phyloP scores from a whole-genome alignment of 1,140 invertebrate species.

The Eueides isabella region DNA sequence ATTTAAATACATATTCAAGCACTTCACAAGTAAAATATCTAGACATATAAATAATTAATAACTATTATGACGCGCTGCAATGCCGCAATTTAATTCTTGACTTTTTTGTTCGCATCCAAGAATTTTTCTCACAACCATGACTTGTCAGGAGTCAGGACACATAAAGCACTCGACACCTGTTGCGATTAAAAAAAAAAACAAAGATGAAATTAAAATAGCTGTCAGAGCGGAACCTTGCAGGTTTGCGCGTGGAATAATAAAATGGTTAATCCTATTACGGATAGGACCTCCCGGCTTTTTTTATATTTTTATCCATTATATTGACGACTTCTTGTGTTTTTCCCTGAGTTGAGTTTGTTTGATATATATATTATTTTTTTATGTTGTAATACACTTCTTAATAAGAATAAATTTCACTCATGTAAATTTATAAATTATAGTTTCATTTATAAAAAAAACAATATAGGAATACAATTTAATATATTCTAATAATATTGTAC shows the following conservation, averaged over 20 bases:
- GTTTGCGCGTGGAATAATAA: constrained; percentile 45
- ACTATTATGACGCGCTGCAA: neutral
- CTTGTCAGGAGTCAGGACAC: constrained; percentile 46
- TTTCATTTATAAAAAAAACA: too few species aligned
- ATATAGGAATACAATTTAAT: too few species aligned
- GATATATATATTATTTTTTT: neutral
- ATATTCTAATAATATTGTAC: too few species aligned
- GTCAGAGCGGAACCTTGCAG: constrained; percentile 45
- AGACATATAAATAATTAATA: neutral
- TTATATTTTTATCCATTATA: constrained; percentile 20
- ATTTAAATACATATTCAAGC: neutral
- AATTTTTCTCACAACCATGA: constrained; percentile 55
- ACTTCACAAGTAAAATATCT: neutral
- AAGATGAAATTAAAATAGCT: constrained; percentile 45
- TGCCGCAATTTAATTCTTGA: neutral
- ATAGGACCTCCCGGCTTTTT: constrained; percentile 39
- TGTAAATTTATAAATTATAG: too few species aligned
- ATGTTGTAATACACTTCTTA: neutral
- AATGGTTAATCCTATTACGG: constrained; percentile 35
- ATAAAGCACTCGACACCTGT: constrained; percentile 58
- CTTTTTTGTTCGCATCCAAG: constrained; percentile 37
- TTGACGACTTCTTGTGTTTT: neutral
- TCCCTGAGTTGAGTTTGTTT: neutral
- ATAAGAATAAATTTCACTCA: too few species aligned
- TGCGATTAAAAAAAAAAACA: constrained; percentile 49